Conservation (phyloP, 2,113 vertebrate genomes). For the Otus sunia region DNA sequence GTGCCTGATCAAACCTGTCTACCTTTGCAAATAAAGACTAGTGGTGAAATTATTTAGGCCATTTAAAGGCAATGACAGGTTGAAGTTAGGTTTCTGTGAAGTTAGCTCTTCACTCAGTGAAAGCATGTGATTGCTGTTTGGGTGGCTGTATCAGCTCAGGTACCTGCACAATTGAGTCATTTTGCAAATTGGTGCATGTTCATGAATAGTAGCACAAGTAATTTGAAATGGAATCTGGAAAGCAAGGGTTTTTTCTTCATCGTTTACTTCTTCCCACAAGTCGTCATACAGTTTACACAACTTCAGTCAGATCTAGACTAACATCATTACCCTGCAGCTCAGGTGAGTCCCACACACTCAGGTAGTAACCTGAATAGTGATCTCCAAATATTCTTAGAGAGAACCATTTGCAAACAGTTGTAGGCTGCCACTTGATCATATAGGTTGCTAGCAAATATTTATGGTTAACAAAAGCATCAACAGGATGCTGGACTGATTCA, state of each 20-base stretch:
- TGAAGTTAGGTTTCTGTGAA: background rate
- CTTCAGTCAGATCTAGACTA: background rate
- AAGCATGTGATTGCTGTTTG: background rate
- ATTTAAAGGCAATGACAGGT: background rate
- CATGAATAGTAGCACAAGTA: background rate
- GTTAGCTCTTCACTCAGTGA: background rate
- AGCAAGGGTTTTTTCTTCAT: background rate
- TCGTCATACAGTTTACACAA: background rate
- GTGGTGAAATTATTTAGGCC: background rate
- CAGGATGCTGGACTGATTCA: background rate
- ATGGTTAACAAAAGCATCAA: background rate
- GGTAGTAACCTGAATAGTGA: background rate
- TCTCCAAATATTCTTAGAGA: background rate
- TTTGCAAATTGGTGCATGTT: background rate
- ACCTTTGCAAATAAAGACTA: background rate
- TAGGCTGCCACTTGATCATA: background rate
- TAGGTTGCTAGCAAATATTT: slow-evolving; percentile 26
- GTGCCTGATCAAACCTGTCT: background rate
- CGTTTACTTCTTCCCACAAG: background rate
- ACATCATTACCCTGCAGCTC: background rate
- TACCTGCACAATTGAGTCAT: background rate
- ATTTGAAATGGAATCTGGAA: background rate
- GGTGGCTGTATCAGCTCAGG: background rate
- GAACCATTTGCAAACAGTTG: background rate
- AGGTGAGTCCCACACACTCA: background rate